phyloP scores from a whole-genome alignment of 1,140 invertebrate genomes.

The Cataglyphis hispanica region DNA sequence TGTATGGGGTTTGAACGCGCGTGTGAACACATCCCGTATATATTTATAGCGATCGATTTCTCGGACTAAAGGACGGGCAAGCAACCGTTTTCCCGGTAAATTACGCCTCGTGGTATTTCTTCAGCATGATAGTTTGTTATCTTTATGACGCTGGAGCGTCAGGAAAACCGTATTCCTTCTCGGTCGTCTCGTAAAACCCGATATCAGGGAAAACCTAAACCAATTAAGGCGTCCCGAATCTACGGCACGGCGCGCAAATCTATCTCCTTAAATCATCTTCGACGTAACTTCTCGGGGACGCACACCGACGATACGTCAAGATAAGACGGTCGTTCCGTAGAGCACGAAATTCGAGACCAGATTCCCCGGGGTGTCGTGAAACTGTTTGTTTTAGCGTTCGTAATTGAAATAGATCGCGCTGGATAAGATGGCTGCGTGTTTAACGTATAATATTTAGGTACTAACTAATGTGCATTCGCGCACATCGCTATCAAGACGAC shows the following conservation, averaged over 20 bases:
- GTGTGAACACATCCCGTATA: not conserved
- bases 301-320: constrained; percentile 52
- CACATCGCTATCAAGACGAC: not conserved
- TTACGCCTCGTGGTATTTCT: constrained; percentile 47
- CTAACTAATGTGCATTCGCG: constrained; percentile 17
- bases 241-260: constrained; percentile 45
- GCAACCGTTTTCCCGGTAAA: constrained; percentile 19
- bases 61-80: not conserved
- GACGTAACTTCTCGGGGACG: constrained; percentile 53
- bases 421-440: constrained; percentile 47
- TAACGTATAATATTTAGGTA: constrained; percentile 52
- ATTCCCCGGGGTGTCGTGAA: constrained; percentile 53
- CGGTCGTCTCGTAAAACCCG: constrained; percentile 58
- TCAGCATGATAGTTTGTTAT: constrained; percentile 66
- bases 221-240: constrained; percentile 70
- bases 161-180: constrained; percentile 13
- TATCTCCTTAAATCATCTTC: constrained; percentile 72
- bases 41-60: not conserved
- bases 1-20: not conserved
- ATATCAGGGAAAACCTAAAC: constrained; percentile 69
- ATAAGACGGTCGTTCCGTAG: constrained; percentile 56
- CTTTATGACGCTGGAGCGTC: constrained; percentile 54
- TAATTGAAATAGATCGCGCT: constrained; percentile 60
- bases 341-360: constrained; percentile 63
- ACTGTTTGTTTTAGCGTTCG: constrained; percentile 65